Percentiles rank a stretch among this genome's conserved stretches.
These are phyloP conservation scores for Corapipo altera DNA, from an alignment of 2,113 vertebrate species.

Conservation along the genomic window DNA sequence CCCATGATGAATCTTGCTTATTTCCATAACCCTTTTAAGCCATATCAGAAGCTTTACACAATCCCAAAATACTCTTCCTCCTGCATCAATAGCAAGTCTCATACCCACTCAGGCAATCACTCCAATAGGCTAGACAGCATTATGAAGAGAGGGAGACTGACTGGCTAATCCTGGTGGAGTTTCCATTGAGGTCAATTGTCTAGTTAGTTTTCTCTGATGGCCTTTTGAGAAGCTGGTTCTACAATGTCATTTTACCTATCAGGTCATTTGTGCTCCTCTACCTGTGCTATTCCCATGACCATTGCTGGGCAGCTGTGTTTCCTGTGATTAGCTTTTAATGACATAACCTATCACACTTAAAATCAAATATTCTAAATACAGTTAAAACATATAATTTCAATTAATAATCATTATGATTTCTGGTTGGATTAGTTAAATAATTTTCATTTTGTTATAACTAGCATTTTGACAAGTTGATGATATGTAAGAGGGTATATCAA, in stretches of 20 bases:
- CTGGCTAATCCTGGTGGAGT: not conserved
- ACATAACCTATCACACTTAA: not conserved
- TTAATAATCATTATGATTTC: not conserved
- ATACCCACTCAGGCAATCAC: not conserved
- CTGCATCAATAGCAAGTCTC: not conserved
- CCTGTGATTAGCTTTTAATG: not conserved
- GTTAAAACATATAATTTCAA: not conserved
- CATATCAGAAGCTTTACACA: not conserved
- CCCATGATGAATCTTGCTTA: not conserved
- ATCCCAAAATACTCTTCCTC: not conserved
- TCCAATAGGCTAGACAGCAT: not conserved
- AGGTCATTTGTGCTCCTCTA: not conserved
- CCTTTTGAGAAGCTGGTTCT: not conserved
- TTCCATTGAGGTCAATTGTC: not conserved
- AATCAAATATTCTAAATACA: not conserved
- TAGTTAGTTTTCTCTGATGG: not conserved
- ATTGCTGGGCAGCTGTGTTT: not conserved
- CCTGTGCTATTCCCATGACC: not conserved
- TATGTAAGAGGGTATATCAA: not conserved
- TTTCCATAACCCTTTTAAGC: not conserved
- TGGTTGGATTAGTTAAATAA: not conserved
- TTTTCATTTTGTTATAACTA: not conserved
- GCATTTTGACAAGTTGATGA: not conserved
- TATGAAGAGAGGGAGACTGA: not conserved
- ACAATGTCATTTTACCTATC: accelerated